Evolutionary conservation across 2,797 vertebrate species (phyloP).

Genomic region (Craterocephalus amniculus): DNA sequence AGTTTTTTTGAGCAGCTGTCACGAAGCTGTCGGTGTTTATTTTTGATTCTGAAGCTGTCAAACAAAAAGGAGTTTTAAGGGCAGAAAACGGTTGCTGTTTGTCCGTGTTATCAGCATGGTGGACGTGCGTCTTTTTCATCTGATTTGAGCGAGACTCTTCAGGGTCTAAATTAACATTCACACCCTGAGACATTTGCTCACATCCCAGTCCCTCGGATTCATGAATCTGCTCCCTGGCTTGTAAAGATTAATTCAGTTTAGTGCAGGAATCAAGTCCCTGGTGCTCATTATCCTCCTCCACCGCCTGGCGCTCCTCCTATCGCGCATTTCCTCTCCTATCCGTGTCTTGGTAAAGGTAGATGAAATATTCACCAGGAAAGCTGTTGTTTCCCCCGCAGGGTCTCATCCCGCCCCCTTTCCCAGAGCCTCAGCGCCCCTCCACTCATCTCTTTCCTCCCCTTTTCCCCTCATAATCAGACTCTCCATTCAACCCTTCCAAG

Average conservation of each 20-base stretch:
- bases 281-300: conserved; percentile 48
- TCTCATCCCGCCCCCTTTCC: conserved; percentile 13
- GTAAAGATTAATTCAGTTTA: conserved; percentile 52
- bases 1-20: not conserved
- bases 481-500: conserved; percentile 13
- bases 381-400: conserved; percentile 58
- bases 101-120: conserved; percentile 1
- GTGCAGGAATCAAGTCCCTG: conserved; percentile 41
- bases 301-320: conserved; percentile 5
- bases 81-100: conserved; percentile 10
- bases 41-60: not conserved
- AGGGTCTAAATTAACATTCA: conserved; percentile 49
- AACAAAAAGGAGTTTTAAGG: conserved; percentile 7
- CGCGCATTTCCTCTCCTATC: conserved; percentile 28
- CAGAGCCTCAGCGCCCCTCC: not conserved
- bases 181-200: conserved; percentile 32
- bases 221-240: conserved; percentile 33
- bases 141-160: conserved; percentile 37
- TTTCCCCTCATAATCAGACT: conserved; percentile 1
- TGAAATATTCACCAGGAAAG: conserved; percentile 74
- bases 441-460: conserved; percentile 8
- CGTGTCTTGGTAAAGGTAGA: conserved; percentile 38
- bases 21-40: not conserved
- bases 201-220: conserved; percentile 39
- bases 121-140: conserved; percentile 16